phyloP scores from a whole-genome alignment of 2,797 vertebrate species.

The Sparus aurata region DNA sequence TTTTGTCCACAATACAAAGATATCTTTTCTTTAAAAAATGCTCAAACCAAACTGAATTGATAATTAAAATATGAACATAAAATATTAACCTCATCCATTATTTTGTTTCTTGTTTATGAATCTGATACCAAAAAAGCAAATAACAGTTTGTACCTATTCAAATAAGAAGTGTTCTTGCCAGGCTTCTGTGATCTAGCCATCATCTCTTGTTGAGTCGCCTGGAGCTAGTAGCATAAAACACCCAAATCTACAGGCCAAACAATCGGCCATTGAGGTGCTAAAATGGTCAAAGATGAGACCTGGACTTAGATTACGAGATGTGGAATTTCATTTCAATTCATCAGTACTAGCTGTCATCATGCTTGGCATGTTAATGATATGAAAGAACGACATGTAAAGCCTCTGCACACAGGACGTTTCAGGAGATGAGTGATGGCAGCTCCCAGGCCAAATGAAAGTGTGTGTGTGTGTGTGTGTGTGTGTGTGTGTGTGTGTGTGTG shows the following conservation, averaged over 20 bases:
- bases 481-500: slow-evolving; percentile 40
- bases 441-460: slow-evolving; percentile 6
- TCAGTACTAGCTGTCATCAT: neutral
- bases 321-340: neutral
- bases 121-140: too few relatives aligned
- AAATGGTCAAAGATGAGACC: neutral
- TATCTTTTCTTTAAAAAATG: too few relatives aligned
- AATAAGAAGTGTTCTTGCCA: neutral
- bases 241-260: too few relatives aligned
- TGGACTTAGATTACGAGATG: neutral
- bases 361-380: neutral
- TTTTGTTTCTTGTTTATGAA: too few relatives aligned
- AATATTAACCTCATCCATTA: too few relatives aligned
- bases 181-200: neutral
- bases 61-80: too few relatives aligned
- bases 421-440: slow-evolving; percentile 22
- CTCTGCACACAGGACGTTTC: neutral
- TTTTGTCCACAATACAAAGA: too few relatives aligned
- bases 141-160: too few relatives aligned
- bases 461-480: slow-evolving; percentile 58
- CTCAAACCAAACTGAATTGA: too few relatives aligned
- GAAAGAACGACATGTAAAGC: neutral
- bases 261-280: too few relatives aligned
- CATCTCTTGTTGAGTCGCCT: neutral
- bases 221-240: too few relatives aligned